phyloP scores from a whole-genome alignment of 2,113 vertebrate species.

The Grallaria varia region DNA sequence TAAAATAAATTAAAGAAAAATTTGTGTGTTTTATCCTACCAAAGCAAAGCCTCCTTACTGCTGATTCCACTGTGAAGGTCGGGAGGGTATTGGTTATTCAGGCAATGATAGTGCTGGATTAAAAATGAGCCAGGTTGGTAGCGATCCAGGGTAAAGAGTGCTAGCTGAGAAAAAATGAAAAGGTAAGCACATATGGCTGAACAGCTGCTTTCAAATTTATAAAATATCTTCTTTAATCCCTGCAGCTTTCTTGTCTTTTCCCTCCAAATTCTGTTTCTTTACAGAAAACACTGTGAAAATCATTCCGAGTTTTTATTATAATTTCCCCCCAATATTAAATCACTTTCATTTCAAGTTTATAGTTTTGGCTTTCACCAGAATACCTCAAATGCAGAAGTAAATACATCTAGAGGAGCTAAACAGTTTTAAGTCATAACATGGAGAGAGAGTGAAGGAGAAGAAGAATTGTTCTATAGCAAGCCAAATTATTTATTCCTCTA shows the following conservation, averaged over 20 bases:
- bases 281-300: constrained; percentile 62
- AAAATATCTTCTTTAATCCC: constrained; percentile 79
- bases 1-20: constrained; percentile 25
- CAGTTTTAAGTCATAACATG: constrained; percentile 36
- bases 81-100: constrained; percentile 61
- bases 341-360: constrained; percentile 67
- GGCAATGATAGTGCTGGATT: constrained; percentile 63
- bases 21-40: not conserved
- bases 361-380: constrained; percentile 62
- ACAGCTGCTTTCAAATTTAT: constrained; percentile 78
- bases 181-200: constrained; percentile 77
- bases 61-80: constrained; percentile 9
- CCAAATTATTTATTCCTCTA: not conserved
- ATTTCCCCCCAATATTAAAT: constrained; percentile 70
- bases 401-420: constrained; percentile 59
- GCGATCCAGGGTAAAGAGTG: constrained; percentile 64
- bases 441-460: not conserved
- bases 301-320: constrained; percentile 41
- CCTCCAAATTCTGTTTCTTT: constrained; percentile 70
- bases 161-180: constrained; percentile 67
- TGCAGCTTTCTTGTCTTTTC: constrained; percentile 71
- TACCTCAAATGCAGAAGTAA: constrained; percentile 56
- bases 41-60: not conserved
- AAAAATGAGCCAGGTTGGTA: constrained; percentile 69
- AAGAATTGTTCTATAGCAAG: not conserved